Percentiles rank a stretch among this genome's conserved stretches.
Evolutionary conservation across 2,888 invertebrate species (phyloP).

Genomic region (Acrobasis consociella): DNA sequence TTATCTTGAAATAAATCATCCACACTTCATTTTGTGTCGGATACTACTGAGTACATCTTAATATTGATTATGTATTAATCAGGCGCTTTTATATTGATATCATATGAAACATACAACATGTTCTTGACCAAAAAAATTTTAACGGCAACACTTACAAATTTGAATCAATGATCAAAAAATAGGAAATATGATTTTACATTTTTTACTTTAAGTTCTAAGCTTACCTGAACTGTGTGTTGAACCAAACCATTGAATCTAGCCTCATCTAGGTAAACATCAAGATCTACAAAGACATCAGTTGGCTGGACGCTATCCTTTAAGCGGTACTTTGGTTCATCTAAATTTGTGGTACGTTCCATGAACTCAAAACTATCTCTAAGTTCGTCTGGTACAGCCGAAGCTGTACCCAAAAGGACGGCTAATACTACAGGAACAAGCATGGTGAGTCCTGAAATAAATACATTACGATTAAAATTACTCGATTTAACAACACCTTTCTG

Average conservation of each 20-base stretch:
- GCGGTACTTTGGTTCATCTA: constrained; percentile 62
- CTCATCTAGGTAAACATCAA: constrained; percentile 60
- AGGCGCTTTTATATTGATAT: too few species aligned
- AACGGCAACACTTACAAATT: too few species aligned
- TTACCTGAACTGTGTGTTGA: constrained; percentile 17
- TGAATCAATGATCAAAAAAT: too few species aligned
- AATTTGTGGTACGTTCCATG: constrained; percentile 51
- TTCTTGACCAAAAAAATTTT: too few species aligned
- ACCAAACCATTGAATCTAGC: constrained; percentile 55
- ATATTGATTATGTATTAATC: not conserved
- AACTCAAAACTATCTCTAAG: constrained; percentile 60
- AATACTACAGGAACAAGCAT: constrained; percentile 51
- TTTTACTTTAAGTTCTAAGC: not conserved
- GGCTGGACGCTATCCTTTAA: constrained; percentile 60
- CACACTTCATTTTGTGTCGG: not conserved
- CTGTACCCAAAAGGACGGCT: constrained; percentile 51
- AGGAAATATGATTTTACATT: too few species aligned
- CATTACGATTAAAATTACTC: not conserved
- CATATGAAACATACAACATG: too few species aligned
- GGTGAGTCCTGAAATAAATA: constrained; percentile 34
- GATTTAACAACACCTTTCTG: too few species aligned
- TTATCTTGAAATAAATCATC: not conserved
- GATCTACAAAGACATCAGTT: constrained; percentile 47
- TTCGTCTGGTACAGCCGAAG: constrained; percentile 49
- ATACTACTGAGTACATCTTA: not conserved